Base-by-base conservation (phyloP, 2,888 invertebrate species). In the Hypomecis atomaria region DNA sequence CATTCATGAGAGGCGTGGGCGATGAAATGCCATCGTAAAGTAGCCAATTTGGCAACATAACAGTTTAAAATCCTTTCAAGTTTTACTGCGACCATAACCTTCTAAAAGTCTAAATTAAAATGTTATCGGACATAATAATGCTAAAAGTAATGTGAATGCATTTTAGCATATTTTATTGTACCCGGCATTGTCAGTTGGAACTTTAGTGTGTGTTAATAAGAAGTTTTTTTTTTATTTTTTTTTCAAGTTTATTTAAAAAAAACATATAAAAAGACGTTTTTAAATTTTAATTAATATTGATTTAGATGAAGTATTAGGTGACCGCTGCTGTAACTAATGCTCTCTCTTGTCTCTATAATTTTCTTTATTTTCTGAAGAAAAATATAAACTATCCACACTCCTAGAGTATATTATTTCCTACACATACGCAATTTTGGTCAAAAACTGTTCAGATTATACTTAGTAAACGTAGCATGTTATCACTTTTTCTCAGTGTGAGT, bases 1-100 rank as follows among this genome's bases (percentile, higher is more conserved):
- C 43, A 58, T 55, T 62, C 49, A 54, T 38, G 47, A 49, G 7
- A 6, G 10, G 34, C 3, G 71, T 72, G 67, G 71, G 74, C 67
- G 67, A 53, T 48, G 38, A 59, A 58, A 42, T 57, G 38, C 43
- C 56, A 44, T 65, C 69, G 66, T 72, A 72, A 68, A 71, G 36
- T 62, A 38, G 38, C 72, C 58, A 55, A 66, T 66, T 67, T 59
- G 53, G 65, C 47, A 57, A 40, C 9, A 45, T 64, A 65, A 60
- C 60, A 57, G 60, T 65, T 48, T 9, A 23, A 43, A 34, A 36
- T 43, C 59, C 43, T 58, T 53, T 10, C 33, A 50, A 40, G 13
- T 10, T 44, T 47, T 53, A 45, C 43, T 23, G 36, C 33, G 10
- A 33, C 8, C 57, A 33, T 58, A 44, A 49, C n/a, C 8, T 50